phyloP scores from a whole-genome alignment of 1,140 invertebrate genomes.

The Chrysoperla carnea region DNA sequence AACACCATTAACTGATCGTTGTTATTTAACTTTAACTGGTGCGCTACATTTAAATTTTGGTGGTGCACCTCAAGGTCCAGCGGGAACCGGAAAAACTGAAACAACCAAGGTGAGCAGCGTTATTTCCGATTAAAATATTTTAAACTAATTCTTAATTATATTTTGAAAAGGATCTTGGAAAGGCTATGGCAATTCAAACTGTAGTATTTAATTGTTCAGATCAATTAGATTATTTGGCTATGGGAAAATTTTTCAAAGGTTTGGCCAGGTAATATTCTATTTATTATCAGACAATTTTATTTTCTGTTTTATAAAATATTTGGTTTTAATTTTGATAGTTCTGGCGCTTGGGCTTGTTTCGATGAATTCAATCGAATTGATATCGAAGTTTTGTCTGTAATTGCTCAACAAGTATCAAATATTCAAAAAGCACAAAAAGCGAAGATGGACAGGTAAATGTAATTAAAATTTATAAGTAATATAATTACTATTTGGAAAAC shows the following conservation, averaged over 20 bases:
- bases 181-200: constrained; percentile 55
- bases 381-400: constrained; percentile 41
- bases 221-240: constrained; percentile 49
- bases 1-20: constrained; percentile 73
- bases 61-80: constrained; percentile 56
- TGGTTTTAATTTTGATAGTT: constrained; percentile 22
- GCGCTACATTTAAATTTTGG: constrained; percentile 50
- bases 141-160: not conserved
- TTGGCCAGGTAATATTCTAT: constrained; percentile 22
- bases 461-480: not conserved
- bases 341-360: constrained; percentile 60
- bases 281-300: constrained; percentile 3
- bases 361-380: constrained; percentile 65
- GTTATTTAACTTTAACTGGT: constrained; percentile 48
- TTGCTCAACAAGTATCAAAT: constrained; percentile 41
- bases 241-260: constrained; percentile 47
- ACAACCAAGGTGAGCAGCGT: constrained; percentile 33
- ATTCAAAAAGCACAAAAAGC: constrained; percentile 37
- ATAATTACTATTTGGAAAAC: too few species aligned
- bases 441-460: constrained; percentile 19
- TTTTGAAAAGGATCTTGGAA: constrained; percentile 36
- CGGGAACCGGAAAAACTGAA: constrained; percentile 60
- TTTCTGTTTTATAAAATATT: not conserved
- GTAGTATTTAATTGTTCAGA: constrained; percentile 66
- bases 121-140: not conserved